A percentile compares a stretch with the other conserved stretches of the same genome.
phyloP scores from a whole-genome alignment of 2,888 invertebrate genomes.

The Cordylochernes scorpioides region DNA sequence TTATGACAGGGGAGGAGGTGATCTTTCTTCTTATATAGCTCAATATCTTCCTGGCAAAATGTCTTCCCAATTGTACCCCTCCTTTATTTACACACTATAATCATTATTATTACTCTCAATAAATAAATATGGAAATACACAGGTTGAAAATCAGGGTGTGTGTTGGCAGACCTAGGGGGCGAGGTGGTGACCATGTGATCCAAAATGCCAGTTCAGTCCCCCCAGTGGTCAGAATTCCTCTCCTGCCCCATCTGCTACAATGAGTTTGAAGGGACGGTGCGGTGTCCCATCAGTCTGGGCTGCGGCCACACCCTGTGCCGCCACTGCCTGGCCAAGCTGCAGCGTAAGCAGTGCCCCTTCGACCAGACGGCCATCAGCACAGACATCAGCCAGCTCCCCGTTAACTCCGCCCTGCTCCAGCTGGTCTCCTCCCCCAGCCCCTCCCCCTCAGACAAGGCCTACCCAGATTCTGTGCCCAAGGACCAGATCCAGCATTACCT shows the following conservation, averaged over 20 bases:
- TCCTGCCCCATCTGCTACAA: conserved; percentile 86
- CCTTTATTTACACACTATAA: no score
- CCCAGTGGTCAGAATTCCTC: conserved; percentile 49
- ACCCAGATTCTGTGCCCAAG: conserved; percentile 23
- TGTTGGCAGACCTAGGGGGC: no score
- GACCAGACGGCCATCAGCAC: conserved; percentile 53
- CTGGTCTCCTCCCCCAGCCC: conserved; percentile 34
- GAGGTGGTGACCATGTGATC: no score
- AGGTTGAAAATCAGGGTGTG: no score
- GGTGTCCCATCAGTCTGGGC: conserved; percentile 66
- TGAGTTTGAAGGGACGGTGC: conserved; percentile 55
- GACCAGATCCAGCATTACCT: conserved; percentile 31
- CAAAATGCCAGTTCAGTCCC: conserved; percentile 24
- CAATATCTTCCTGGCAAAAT: no score
- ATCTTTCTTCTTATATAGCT: no score
- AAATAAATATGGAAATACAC: no score
- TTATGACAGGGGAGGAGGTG: no score
- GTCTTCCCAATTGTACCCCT: no score
- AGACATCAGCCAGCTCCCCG: conserved; percentile 45
- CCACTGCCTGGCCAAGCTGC: conserved; percentile 58
- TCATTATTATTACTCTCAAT: no score
- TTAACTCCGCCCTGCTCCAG: conserved; percentile 65
- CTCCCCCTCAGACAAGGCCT: conserved; percentile 21
- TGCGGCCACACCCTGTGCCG: conserved; percentile 85
- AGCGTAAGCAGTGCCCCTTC: conserved; percentile 75